phyloP scores from a whole-genome alignment of 2,888 invertebrate genomes.

The Syritta pipiens region DNA sequence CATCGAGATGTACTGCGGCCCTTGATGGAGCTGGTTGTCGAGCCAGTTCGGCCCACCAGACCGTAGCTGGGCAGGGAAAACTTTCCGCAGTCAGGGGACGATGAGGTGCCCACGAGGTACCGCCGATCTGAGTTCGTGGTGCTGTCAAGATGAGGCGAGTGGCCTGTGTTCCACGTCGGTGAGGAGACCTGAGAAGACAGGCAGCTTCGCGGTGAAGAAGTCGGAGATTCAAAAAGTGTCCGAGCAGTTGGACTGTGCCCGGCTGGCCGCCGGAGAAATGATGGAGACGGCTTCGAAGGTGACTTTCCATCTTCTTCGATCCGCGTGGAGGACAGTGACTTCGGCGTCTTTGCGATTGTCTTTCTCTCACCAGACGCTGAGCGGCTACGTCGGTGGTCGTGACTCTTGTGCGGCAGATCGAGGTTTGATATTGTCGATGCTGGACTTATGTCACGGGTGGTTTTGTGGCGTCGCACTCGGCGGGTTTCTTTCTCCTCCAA shows the following conservation, averaged over 20 bases:
- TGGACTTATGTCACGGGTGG: conserved; percentile 69
- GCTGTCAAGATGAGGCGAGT: conserved; percentile 74
- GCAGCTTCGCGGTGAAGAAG: conserved; percentile 73
- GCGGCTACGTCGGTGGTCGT: conserved; percentile 36
- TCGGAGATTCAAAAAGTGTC: conserved; percentile 70
- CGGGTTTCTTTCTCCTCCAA: conserved; percentile 72
- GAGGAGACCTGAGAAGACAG: conserved; percentile 64
- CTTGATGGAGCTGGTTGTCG: conserved; percentile 52
- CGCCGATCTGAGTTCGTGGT: conserved; percentile 74
- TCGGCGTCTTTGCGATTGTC: conserved; percentile 20
- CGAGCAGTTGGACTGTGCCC: conserved; percentile 39
- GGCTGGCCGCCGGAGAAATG: neutral
- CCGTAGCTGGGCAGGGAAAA: conserved; percentile 69
- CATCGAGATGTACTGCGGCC: conserved; percentile 76
- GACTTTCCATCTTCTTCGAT: conserved; percentile 6
- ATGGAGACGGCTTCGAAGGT: conserved; percentile 48
- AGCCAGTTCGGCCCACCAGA: conserved; percentile 38
- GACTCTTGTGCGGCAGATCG: neutral
- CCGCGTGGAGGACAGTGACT: conserved; percentile 15
- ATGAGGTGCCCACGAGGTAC: conserved; percentile 70
- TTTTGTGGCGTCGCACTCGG: conserved; percentile 73
- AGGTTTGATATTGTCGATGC: conserved; percentile 27
- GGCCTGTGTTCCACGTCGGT: conserved; percentile 61
- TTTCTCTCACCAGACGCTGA: conserved; percentile 36
- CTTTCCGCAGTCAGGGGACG: conserved; percentile 66